Evolutionary conservation across 1,140 invertebrate species (phyloP), one percentile per base, ranked within the genome.

Genomic region (Drosophila kohkoa): DNA sequence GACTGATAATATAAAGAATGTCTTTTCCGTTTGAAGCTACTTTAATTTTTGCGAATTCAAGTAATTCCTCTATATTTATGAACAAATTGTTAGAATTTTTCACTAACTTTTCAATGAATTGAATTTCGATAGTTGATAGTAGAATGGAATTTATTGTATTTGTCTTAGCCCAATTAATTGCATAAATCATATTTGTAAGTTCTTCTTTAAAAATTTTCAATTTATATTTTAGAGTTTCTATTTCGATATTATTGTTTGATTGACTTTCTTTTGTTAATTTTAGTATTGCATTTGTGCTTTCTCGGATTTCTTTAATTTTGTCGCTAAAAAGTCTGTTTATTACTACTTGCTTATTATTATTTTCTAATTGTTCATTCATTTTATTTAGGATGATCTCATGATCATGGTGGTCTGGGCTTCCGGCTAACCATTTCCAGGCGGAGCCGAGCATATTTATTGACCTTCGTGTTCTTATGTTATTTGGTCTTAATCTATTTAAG

Each of bases 311-410:
- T 55, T 49, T 54, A 45, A 15, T 72, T 52, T 64, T 46, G 5
- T 57, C 30, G 7, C 16, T 65, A 11, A 72, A 11, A 13, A 43
- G 10, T 32, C 30, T 65, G 10, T 72, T 71, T 20, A 71, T 71
- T 8, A 63, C 10, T 64, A 71, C 30, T 57, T 71, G 68, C 48
- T 35, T 65, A 63, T 72, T 72, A 43, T 73, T 73, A 11, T 41
- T 41, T 8, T 41, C 8, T 11, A 41, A 41, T 41, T n/a, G 38
- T 41, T 41, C 38, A 2, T 41, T 41, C 38, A 41, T 48, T 60
- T 43, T 57, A 41, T 41, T 20, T 5, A 20, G 41, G 3, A 58
- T 43, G 13, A 58, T 25, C 20, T 58, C 38, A 5, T 43, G 35
- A 28, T 25, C 55, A 25, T 58, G 10, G 20, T 58, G 38, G 55